Conservation (phyloP, 2,113 vertebrate species). For the Tachysurus vachellii region DNA sequence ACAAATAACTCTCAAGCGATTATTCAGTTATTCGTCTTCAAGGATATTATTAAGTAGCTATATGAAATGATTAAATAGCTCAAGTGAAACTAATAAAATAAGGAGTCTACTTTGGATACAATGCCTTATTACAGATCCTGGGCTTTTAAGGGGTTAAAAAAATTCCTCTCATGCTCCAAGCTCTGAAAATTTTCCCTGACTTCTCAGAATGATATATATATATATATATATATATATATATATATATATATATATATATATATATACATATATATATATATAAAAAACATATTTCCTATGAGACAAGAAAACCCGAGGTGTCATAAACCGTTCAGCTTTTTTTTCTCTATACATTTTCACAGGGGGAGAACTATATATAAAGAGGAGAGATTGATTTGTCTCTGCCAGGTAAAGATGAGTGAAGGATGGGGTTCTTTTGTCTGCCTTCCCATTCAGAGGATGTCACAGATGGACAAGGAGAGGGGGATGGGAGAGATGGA, state of each 20-base stretch:
- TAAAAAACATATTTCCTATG: neutral
- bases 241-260: neutral
- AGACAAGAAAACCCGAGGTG: neutral
- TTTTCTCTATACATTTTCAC: neutral
- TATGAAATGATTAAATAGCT: neutral
- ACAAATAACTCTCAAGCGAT: neutral
- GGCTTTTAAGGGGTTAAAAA: neutral
- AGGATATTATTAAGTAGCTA: neutral
- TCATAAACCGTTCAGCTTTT: neutral
- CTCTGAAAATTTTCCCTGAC: neutral
- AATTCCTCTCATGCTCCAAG: neutral
- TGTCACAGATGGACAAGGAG: constrained; percentile 46
- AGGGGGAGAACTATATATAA: neutral
- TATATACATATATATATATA: neutral
- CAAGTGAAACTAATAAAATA: neutral
- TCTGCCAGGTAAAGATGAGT: constrained; percentile 39
- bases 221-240: neutral
- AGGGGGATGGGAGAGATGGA: constrained; percentile 30
- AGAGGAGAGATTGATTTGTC: constrained; percentile 37
- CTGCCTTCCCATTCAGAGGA: constrained; percentile 31
- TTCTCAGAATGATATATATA: neutral
- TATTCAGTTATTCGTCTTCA: neutral
- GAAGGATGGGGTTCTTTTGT: constrained; percentile 51
- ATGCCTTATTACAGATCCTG: neutral
- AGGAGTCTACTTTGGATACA: neutral